A percentile compares a stretch with the other conserved stretches of the same genome.
Evolutionary conservation across 1,140 invertebrate genomes (phyloP).

Genomic region (Bombus polaris): DNA sequence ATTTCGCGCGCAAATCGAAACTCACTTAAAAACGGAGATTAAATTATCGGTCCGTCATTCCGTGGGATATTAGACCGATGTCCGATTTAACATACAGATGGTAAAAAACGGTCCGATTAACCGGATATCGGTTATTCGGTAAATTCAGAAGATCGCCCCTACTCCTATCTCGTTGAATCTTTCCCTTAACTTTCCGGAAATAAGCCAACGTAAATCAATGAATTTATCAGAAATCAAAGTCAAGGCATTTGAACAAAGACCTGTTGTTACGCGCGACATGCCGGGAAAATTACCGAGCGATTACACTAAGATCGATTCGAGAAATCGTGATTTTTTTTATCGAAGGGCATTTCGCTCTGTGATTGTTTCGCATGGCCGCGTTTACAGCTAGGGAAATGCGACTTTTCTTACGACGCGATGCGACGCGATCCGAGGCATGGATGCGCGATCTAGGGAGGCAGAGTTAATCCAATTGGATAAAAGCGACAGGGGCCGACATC

Average conservation of each 20-base stretch:
- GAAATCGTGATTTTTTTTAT: not conserved
- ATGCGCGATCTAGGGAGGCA: constrained; percentile 18
- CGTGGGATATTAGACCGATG: constrained; percentile 2
- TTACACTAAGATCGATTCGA: no score
- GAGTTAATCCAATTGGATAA: constrained; percentile 42
- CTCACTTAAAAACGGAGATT: not conserved
- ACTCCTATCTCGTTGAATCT: not conserved
- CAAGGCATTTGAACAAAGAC: no score
- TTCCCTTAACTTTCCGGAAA: not conserved
- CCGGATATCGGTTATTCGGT: not conserved
- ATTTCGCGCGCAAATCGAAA: not conserved
- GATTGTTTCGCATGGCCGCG: not conserved
- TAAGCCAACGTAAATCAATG: no score
- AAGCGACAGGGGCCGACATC: constrained; percentile 3
- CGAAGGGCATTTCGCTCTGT: constrained; percentile 33
- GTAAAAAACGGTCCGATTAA: not conserved
- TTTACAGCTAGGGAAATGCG: not conserved
- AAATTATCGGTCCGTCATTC: constrained; percentile 11
- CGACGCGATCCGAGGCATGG: not conserved
- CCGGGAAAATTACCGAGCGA: not conserved
- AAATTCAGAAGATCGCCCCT: not conserved
- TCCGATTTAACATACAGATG: not conserved
- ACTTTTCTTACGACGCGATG: constrained; percentile 2
- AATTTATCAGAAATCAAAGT: not conserved
- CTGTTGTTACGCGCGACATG: no score